Conservation (phyloP, 1,140 invertebrate species). For the Gonatopus flavifemur region DNA sequence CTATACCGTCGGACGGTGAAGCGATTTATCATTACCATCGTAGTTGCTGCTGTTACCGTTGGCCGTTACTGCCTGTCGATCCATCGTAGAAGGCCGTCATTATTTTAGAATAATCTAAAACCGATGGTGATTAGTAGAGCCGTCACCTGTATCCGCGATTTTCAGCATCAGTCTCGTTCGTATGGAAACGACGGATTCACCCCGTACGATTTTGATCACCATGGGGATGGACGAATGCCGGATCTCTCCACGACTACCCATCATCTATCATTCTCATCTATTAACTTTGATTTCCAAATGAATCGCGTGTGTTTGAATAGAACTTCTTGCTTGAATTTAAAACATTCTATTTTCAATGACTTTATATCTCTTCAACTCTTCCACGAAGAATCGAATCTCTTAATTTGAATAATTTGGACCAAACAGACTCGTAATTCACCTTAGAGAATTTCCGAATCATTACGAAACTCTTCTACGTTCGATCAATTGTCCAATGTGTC, state of each 20-base stretch:
- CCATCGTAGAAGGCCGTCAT: conserved; percentile 46
- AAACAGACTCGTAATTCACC: too few species aligned
- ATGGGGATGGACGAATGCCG: conserved; percentile 11
- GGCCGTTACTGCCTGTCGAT: conserved; percentile 25
- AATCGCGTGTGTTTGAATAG: too few species aligned
- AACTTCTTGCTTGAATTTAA: too few species aligned
- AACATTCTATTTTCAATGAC: too few species aligned
- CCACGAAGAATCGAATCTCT: too few species aligned
- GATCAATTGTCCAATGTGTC: too few species aligned
- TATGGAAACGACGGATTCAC: conserved; percentile 18
- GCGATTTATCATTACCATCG: conserved; percentile 41
- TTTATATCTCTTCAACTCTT: too few species aligned
- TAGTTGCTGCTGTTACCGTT: too few species aligned
- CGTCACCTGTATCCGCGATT: conserved; percentile 53
- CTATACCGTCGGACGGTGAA: background rate
- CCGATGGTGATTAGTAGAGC: conserved; percentile 59
- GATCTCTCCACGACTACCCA: conserved; percentile 45
- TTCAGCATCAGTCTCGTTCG: conserved; percentile 42
- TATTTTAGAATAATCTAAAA: conserved; percentile 61
- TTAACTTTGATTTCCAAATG: too few species aligned
- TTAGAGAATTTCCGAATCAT: too few species aligned
- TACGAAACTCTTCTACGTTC: too few species aligned
- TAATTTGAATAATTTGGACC: too few species aligned
- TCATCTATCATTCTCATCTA: conserved; percentile 39
- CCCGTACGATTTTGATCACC: conserved; percentile 23